phyloP scores from a whole-genome alignment of 2,113 vertebrate species.

The Platysteira castanea region DNA sequence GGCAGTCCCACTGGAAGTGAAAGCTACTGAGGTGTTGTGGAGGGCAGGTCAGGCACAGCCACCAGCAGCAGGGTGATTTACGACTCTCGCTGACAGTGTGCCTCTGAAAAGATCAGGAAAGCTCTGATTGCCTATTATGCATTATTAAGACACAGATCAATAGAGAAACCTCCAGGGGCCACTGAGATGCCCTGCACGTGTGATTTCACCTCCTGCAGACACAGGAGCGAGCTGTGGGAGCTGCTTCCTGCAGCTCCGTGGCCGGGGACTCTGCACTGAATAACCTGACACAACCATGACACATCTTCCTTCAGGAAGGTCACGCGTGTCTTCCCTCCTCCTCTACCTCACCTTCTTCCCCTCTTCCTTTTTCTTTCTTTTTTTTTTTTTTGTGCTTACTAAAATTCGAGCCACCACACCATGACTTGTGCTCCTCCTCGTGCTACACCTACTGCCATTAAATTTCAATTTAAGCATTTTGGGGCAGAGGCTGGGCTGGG shows the following conservation, averaged over 20 bases:
- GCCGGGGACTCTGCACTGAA: not conserved
- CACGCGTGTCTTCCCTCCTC: fast-evolving
- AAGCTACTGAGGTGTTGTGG: not conserved
- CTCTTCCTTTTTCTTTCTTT: too few species aligned
- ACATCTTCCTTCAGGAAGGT: not conserved
- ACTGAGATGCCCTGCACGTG: not conserved
- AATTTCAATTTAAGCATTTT: not conserved
- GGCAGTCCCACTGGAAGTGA: not conserved
- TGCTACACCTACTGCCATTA: not conserved
- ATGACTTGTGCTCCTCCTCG: not conserved
- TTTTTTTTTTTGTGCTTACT: not conserved
- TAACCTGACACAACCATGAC: not conserved
- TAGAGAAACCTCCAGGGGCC: constrained; percentile 32
- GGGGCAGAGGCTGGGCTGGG: not conserved
- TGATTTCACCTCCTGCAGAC: constrained; percentile 6
- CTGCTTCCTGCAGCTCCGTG: not conserved
- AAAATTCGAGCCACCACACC: not conserved
- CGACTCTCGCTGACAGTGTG: not conserved
- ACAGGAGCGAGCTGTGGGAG: not conserved
- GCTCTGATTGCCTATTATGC: constrained; percentile 58
- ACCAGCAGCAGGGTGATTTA: not conserved
- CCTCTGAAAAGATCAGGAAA: not conserved
- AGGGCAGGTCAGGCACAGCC: not conserved
- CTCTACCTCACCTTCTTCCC: not conserved
- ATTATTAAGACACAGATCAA: constrained; percentile 68